Evolutionary conservation across 92 coral and sea anemone species (phyloP).

Genomic region (Phymanthus crucifer): DNA sequence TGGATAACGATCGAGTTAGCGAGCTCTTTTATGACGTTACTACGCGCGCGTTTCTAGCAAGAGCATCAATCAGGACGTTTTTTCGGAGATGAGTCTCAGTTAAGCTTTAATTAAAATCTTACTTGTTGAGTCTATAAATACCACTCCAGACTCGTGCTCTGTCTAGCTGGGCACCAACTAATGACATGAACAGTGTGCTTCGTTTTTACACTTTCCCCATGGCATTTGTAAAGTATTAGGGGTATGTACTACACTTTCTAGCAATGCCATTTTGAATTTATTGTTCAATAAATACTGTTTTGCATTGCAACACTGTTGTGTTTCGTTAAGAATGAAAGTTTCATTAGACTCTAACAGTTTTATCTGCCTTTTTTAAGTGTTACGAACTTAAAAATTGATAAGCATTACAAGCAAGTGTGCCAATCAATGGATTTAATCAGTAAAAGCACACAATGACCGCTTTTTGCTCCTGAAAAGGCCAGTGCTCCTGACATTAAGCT

Average conservation of each 20-base stretch:
- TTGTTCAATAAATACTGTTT: not conserved
- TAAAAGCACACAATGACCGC: not conserved
- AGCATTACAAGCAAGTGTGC: not conserved
- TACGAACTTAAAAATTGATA: not conserved
- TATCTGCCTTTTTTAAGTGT: not conserved
- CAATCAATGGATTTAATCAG: not conserved
- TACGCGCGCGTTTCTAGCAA: not conserved
- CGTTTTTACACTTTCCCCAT: not conserved
- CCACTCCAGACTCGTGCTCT: not conserved
- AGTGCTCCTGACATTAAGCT: not conserved
- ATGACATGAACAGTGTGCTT: not conserved
- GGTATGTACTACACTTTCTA: no score
- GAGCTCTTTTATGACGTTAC: not conserved
- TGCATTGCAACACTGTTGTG: not conserved
- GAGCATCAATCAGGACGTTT: not conserved
- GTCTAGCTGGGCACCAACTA: not conserved
- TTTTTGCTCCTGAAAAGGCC: not conserved
- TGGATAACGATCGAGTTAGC: not conserved
- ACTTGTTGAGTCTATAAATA: conserved; percentile 19
- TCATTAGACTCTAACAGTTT: not conserved
- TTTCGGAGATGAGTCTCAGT: not conserved
- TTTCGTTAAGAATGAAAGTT: not conserved
- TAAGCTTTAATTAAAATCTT: conserved; percentile 6
- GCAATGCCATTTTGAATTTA: not conserved
- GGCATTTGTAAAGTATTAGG: no score